phyloP scores from a whole-genome alignment of 2,797 vertebrate species.

The Podargus strigoides region DNA sequence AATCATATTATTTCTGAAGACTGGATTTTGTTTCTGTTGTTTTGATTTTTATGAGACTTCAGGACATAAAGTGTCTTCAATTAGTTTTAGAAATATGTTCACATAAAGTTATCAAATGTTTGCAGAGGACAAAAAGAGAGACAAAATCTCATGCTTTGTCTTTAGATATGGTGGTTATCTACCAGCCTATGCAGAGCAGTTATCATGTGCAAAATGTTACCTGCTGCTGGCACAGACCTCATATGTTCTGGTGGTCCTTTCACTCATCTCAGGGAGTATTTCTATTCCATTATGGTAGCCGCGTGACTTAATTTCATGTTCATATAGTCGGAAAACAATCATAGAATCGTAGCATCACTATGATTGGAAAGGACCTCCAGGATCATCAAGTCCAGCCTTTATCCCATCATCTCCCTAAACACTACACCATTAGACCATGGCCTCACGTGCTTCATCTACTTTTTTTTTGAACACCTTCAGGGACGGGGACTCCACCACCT shows the following conservation, averaged over 20 bases:
- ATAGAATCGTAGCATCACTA: no score
- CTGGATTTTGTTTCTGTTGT: background rate
- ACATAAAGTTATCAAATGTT: background rate
- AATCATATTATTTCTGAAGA: background rate
- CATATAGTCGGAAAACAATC: background rate
- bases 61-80: background rate
- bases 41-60: background rate
- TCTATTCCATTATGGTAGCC: background rate
- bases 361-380: no score
- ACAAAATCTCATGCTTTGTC: background rate
- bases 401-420: no score
- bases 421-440: no score
- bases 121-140: background rate
- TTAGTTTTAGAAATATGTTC: background rate
- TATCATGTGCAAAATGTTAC: background rate
- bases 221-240: background rate
- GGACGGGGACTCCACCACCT: no score
- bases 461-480: no score
- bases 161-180: background rate
- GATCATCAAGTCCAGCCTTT: no score
- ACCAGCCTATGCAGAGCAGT: background rate
- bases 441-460: no score
- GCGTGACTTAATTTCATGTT: background rate
- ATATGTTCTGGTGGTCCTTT: background rate
- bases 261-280: background rate